These are phyloP conservation scores for Orcinus orca DNA, from an alignment of 2,113 vertebrate species.

Conservation along the genomic window DNA sequence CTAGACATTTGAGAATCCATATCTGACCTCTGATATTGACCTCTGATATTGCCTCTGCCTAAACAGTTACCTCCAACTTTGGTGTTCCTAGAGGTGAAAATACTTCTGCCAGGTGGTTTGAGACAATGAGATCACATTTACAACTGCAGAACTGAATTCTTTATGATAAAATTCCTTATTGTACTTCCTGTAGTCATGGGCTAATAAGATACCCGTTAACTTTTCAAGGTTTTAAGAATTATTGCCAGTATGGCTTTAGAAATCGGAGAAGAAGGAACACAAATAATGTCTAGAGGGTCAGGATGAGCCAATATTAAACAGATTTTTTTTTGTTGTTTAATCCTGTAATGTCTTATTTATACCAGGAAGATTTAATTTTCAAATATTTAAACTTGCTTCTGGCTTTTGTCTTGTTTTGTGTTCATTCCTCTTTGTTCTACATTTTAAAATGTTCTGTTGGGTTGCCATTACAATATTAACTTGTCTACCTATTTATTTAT, in stretches of 20 bases:
- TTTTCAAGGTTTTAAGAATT: conserved; percentile 47
- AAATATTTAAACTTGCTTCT: conserved; percentile 70
- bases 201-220: conserved; percentile 7
- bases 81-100: background rate
- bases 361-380: conserved; percentile 65
- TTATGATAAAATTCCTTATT: background rate
- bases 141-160: background rate
- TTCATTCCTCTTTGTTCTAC: conserved; percentile 37
- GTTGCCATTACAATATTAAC: conserved; percentile 46
- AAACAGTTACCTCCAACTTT: background rate
- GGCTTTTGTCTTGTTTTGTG: conserved; percentile 57
- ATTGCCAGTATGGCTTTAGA: background rate
- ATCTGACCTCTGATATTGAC: background rate
- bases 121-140: background rate
- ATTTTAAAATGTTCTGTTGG: conserved; percentile 12
- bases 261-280: background rate
- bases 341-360: conserved; percentile 74
- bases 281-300: conserved; percentile 53
- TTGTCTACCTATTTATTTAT: conserved; percentile 49
- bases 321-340: conserved; percentile 69
- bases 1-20: background rate
- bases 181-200: background rate
- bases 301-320: conserved; percentile 60
- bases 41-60: background rate
- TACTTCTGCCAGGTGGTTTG: background rate